These are phyloP conservation scores for Ispidina lecontei DNA, from an alignment of 2,797 vertebrate genomes.

Conservation along the genomic window DNA sequence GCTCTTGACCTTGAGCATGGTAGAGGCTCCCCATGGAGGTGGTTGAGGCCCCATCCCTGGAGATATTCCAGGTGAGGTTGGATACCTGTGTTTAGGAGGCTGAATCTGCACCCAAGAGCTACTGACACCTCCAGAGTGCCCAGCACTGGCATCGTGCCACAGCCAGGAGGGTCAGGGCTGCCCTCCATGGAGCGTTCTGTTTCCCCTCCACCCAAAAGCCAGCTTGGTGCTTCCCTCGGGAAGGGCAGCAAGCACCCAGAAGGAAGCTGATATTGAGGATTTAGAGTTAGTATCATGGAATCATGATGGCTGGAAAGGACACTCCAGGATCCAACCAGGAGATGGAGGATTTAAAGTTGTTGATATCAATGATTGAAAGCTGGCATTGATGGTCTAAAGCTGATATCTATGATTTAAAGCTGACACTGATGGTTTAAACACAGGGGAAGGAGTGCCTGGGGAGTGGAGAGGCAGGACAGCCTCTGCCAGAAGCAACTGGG, in stretches of 20 bases:
- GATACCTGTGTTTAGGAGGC: not conserved
- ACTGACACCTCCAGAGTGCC: not conserved
- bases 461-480: no score
- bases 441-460: not conserved
- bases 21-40: no score
- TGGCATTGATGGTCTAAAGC: not conserved
- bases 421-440: not conserved
- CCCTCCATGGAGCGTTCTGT: not conserved
- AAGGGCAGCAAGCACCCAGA: accelerated
- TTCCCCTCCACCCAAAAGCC: not conserved
- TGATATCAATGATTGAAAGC: no score
- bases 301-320: no score
- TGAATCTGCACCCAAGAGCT: not conserved
- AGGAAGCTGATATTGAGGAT: not conserved
- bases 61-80: not conserved
- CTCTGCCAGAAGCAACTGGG: not conserved
- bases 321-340: no score
- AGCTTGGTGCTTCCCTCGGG: not conserved
- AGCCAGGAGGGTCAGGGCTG: accelerated
- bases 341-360: no score
- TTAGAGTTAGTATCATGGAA: not conserved
- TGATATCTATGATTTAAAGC: not conserved
- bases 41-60: no score
- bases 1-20: no score
- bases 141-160: accelerated